phyloP scores from a whole-genome alignment of 2,888 invertebrate genomes.

The Nephrotoma appendiculata region DNA sequence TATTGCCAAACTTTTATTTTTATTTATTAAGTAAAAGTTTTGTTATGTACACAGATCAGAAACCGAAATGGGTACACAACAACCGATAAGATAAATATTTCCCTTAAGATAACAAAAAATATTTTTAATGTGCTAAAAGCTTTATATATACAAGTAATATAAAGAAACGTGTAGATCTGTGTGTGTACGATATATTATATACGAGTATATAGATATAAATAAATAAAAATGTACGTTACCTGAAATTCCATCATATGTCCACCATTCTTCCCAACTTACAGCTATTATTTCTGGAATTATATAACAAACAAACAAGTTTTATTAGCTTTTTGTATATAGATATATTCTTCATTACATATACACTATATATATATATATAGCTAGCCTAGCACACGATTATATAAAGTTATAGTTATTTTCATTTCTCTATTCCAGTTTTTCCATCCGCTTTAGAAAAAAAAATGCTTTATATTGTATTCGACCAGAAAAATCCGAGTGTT shows the following conservation, averaged over 20 bases:
- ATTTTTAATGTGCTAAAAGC: neutral
- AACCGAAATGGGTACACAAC: neutral
- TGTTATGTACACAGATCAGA: neutral
- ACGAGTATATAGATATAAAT: neutral
- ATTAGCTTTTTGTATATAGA: neutral
- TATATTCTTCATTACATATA: neutral
- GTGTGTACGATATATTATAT: neutral
- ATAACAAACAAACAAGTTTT: neutral
- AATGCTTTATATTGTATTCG: neutral
- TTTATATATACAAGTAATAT: neutral
- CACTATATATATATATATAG: neutral
- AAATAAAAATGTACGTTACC: slow-evolving; percentile 36
- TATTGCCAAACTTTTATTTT: neutral
- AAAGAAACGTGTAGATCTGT: neutral
- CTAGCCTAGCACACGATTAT: neutral
- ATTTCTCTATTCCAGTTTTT: neutral
- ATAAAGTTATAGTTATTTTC: neutral
- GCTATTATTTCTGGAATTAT: slow-evolving; percentile 9
- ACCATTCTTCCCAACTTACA: slow-evolving; percentile 85
- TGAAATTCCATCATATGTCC: slow-evolving; percentile 92
- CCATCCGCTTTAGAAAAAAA: neutral
- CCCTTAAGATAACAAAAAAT: neutral
- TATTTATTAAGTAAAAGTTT: neutral
- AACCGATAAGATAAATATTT: neutral
- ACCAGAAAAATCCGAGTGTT: neutral